phyloP scores from a whole-genome alignment of 2,888 invertebrate genomes.

The Malacosoma neustria region DNA sequence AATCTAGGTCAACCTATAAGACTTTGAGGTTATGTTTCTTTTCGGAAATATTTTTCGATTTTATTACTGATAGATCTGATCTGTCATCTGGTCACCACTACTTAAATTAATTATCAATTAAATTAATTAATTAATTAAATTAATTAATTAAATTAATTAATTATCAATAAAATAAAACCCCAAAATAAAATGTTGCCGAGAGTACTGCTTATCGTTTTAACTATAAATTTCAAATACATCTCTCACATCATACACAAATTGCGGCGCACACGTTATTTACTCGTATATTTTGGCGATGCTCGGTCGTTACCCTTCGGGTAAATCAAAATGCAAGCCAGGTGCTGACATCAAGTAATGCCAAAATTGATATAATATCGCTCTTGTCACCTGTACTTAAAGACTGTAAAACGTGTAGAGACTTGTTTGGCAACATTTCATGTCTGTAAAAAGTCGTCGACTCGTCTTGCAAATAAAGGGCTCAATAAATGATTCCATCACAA shows the following conservation, averaged over 20 bases:
- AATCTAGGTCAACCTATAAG: background rate
- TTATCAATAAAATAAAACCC: too few relatives aligned
- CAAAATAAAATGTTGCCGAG: too few relatives aligned
- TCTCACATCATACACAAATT: background rate
- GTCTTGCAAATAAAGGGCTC: conserved; percentile 51
- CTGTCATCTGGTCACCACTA: too few relatives aligned
- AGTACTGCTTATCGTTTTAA: background rate
- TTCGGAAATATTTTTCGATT: background rate
- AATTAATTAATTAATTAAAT: too few relatives aligned
- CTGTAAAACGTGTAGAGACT: background rate
- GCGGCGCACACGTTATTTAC: background rate
- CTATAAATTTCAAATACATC: background rate
- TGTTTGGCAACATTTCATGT: conserved; percentile 24
- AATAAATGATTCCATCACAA: conserved; percentile 47
- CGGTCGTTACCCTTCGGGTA: background rate
- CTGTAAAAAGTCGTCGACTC: conserved; percentile 52
- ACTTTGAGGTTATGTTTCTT: background rate
- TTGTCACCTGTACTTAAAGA: conserved; percentile 15
- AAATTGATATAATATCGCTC: background rate
- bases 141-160: too few relatives aligned
- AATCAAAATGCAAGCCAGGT: background rate
- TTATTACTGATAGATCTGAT: too few relatives aligned
- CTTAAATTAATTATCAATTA: too few relatives aligned
- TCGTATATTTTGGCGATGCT: background rate
- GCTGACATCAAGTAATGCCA: background rate